phyloP scores from a whole-genome alignment of 1,140 invertebrate species.

The Oryctes rhinoceros region DNA sequence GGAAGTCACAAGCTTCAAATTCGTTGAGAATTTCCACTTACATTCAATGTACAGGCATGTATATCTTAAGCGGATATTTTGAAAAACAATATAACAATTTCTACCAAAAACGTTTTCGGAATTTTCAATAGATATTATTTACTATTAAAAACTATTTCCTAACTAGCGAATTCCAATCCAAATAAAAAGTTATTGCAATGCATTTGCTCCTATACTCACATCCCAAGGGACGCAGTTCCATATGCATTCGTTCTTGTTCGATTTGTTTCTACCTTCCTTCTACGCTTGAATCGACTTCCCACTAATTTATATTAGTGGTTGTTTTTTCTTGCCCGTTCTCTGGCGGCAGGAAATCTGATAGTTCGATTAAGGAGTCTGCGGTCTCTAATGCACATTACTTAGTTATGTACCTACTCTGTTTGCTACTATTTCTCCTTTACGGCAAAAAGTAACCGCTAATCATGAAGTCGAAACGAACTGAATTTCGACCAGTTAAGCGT shows the following conservation, averaged over 20 bases:
- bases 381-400: slow-evolving; percentile 27
- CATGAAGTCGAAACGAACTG: slow-evolving; percentile 1
- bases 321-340: not conserved
- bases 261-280: no score
- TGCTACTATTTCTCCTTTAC: not conserved
- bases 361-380: slow-evolving; percentile 34
- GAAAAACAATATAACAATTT: no score
- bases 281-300: no score
- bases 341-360: slow-evolving; percentile 32
- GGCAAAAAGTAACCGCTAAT: not conserved
- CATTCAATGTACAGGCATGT: no score
- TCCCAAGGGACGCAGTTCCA: no score
- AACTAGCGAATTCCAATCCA: not conserved
- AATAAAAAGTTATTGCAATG: no score
- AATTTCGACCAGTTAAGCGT: slow-evolving; percentile 1
- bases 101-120: not conserved
- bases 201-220: no score
- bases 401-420: slow-evolving; percentile 13
- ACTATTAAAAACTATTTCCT: not conserved
- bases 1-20: no score
- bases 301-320: not conserved
- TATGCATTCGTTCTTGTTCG: no score
- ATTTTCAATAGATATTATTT: not conserved
- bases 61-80: no score
- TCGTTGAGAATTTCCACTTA: no score